Base-by-base conservation (phyloP, 2,888 invertebrate genomes). In the Netelia melanura region DNA sequence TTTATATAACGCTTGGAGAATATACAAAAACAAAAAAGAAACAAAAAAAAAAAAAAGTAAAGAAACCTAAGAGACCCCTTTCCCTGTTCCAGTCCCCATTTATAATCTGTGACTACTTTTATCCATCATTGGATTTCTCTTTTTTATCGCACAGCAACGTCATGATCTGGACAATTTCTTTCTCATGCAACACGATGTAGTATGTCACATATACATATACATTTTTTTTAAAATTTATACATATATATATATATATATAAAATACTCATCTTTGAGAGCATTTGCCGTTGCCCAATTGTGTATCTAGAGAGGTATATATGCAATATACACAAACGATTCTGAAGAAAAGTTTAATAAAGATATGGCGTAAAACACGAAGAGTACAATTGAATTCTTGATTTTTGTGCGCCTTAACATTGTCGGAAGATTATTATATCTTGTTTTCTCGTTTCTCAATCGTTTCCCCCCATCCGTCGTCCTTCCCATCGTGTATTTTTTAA, bases 381-480 rank as follows among this genome's bases (percentile, higher is more conserved):
- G 89, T 89, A 91, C 90, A 91, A 89, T 90, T 90, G 90, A 89
- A 91, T 90, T 87, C 80, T 86, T 87, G 86, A 85, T 86, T 89
- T 89, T 90, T 91, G 90, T 91, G 91, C 91, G 91, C 89, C 84
- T 87, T 91, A 91, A 91, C 89, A 90, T 90, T 90, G 87, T 89
- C 88, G 84, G 83, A 87, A 86, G 83, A 71, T 81, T 86, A 79
- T 83, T 79, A 81, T 81, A 80, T 81, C 80, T 82, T 68, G 62
- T 84, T 84, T 71, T 64, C 71, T 80, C 87, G 72, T 61, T 71
- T 75, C 68, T 62, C 30, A 58, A 67, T 56, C 64, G 44, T 80
- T 80, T 61, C 48, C 62, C 62, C 21, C 21, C 75, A 81, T 83
- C 38, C 52, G 68, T 14, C 67, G 43, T 23, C 21, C 30, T 58